phyloP scores from a whole-genome alignment of 2,888 invertebrate genomes.

The Scaptomyza reducta region DNA sequence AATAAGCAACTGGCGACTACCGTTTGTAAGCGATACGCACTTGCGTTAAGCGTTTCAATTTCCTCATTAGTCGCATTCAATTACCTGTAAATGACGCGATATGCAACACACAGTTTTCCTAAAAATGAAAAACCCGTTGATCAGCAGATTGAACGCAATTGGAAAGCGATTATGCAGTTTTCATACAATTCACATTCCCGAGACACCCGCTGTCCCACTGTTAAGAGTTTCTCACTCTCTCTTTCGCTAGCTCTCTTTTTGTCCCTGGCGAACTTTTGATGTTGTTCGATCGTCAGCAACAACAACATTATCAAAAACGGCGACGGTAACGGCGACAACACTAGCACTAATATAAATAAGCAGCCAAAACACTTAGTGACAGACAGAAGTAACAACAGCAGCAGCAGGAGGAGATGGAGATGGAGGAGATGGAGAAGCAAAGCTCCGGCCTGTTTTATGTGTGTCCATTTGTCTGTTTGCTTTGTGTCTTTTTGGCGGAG shows the following conservation, averaged over 20 bases:
- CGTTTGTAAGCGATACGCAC: conserved; percentile 3
- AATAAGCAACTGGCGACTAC: conserved; percentile 3
- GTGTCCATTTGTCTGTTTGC: conserved; percentile 36
- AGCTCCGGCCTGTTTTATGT: conserved; percentile 38
- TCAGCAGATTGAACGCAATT: conserved; percentile 61
- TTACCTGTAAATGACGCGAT: conserved; percentile 55
- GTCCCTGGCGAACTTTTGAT: conserved; percentile 8
- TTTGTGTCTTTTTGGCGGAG: conserved; percentile 42
- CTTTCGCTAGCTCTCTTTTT: background rate
- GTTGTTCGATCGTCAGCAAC: conserved; percentile 4
- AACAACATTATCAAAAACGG: conserved; percentile 14
- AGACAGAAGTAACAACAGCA: conserved; percentile 8
- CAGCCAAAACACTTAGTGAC: conserved; percentile 21
- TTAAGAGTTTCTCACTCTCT: background rate
- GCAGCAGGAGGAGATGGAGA: conserved; percentile 1
- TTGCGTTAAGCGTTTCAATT: conserved; percentile 46
- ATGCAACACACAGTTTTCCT: conserved; percentile 37
- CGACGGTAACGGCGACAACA: conserved; percentile 12
- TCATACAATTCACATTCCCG: conserved; percentile 45
- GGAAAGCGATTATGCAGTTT: conserved; percentile 76
- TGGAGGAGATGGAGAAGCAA: conserved; percentile 11
- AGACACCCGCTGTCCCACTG: conserved; percentile 7
- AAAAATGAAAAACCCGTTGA: conserved; percentile 71
- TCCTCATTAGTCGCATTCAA: conserved; percentile 75
- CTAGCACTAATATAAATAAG: conserved; percentile 34